Evolutionary conservation across 2,113 vertebrate species (phyloP).

Genomic region (Apteryx owenii): DNA sequence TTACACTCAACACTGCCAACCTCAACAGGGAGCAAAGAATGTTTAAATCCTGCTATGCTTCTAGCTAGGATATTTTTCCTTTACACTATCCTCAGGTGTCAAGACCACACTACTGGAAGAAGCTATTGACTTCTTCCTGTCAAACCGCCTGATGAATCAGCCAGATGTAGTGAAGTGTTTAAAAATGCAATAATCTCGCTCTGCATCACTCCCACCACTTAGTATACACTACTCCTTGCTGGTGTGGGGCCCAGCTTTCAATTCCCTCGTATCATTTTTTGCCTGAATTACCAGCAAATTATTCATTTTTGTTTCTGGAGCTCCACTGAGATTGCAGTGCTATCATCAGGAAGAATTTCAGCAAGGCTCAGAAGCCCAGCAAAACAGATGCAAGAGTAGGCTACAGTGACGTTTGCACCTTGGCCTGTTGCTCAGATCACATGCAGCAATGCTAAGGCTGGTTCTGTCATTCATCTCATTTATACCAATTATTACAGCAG

Average conservation of each 20-base stretch:
- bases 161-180: background rate
- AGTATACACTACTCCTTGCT: background rate
- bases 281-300: background rate
- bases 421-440: background rate
- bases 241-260: background rate
- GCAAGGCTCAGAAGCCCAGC: background rate
- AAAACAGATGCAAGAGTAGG: background rate
- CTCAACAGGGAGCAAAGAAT: background rate
- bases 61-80: background rate
- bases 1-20: background rate
- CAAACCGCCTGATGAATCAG: too few species aligned
- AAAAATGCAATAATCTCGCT: background rate
- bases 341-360: too few species aligned
- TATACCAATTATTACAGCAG: background rate
- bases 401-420: background rate
- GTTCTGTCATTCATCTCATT: background rate
- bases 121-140: background rate
- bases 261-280: background rate
- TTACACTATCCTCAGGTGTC: background rate
- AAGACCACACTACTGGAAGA: background rate
- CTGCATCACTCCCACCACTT: background rate
- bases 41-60: background rate
- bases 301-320: background rate
- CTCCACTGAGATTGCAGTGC: background rate
- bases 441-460: rapidly evolving